These are phyloP conservation scores for Axinella damicornis DNA, from an alignment of 37 sponge, comb jelly and placozoan genomes.

Conservation along the genomic window DNA sequence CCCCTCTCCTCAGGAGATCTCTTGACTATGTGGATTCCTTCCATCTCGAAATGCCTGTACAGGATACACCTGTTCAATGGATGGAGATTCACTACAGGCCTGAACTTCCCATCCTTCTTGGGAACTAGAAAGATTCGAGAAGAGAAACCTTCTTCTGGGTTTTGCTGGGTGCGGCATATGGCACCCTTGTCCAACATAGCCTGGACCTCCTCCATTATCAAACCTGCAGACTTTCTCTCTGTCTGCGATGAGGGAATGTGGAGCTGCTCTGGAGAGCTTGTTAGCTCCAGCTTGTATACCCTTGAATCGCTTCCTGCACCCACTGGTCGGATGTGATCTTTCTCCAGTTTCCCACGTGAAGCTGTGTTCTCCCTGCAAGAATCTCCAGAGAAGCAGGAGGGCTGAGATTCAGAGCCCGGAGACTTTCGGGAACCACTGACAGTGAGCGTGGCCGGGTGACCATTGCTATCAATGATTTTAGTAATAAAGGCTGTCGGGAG, in stretches of 20 bases:
- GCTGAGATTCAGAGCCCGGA: background rate
- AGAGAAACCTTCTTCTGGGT: background rate
- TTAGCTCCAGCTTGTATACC: background rate
- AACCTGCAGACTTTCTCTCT: background rate
- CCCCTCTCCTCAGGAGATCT: constrained; percentile 12
- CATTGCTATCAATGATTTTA: background rate
- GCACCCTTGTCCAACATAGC: background rate
- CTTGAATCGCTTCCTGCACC: constrained; percentile 19
- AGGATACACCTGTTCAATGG: background rate
- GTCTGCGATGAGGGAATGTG: background rate
- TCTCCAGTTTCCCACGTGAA: constrained; percentile 24
- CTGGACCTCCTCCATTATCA: background rate
- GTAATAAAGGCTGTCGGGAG: background rate
- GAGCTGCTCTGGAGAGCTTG: background rate
- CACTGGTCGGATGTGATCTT: constrained; percentile 42
- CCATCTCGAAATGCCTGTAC: constrained; percentile 36
- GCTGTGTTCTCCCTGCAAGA: constrained; percentile 27
- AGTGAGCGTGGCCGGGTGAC: too few species aligned
- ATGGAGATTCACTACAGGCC: constrained; percentile 1
- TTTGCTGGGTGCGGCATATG: background rate
- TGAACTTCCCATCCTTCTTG: background rate
- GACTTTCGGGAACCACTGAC: too few species aligned
- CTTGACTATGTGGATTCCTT: constrained; percentile 23
- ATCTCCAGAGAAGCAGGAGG: background rate
- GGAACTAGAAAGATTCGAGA: constrained; percentile 13